Conservation (phyloP, 2,113 vertebrate species). For the Rhea pennata region DNA sequence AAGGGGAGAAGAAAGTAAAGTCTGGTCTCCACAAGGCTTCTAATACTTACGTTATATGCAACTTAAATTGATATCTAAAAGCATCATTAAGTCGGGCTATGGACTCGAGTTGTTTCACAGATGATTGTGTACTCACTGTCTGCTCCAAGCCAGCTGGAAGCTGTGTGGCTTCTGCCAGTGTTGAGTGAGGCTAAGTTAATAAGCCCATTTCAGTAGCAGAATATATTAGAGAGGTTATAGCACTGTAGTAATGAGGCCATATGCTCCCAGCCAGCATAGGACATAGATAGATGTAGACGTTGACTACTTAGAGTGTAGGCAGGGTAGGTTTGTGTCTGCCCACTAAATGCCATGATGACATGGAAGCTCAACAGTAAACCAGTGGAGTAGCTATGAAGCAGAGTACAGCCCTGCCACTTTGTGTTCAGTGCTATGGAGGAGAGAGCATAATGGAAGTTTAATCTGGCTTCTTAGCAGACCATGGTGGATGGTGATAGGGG, state of each 20-base stretch:
- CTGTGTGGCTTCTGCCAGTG: neutral
- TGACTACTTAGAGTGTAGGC: neutral
- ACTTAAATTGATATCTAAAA: neutral
- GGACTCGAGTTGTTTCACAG: neutral
- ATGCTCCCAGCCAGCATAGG: neutral
- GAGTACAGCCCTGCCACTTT: neutral
- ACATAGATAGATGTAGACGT: neutral
- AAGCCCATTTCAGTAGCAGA: neutral
- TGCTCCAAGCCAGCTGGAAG: neutral
- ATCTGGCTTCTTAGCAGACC: neutral
- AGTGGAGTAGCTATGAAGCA: accelerated
- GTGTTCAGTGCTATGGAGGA: neutral
- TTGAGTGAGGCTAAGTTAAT: neutral
- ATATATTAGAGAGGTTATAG: neutral
- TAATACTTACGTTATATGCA: neutral
- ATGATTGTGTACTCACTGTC: neutral
- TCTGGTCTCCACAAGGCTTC: neutral
- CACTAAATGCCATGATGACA: neutral
- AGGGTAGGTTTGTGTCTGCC: neutral
- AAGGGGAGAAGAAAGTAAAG: neutral
- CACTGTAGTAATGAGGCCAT: neutral
- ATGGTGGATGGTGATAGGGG: accelerated
- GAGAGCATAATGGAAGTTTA: neutral
- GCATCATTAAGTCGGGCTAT: neutral
- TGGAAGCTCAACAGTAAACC: neutral